Evolutionary conservation across 2,797 vertebrate genomes (phyloP).

Genomic region (Melanotaenia nigrans): DNA sequence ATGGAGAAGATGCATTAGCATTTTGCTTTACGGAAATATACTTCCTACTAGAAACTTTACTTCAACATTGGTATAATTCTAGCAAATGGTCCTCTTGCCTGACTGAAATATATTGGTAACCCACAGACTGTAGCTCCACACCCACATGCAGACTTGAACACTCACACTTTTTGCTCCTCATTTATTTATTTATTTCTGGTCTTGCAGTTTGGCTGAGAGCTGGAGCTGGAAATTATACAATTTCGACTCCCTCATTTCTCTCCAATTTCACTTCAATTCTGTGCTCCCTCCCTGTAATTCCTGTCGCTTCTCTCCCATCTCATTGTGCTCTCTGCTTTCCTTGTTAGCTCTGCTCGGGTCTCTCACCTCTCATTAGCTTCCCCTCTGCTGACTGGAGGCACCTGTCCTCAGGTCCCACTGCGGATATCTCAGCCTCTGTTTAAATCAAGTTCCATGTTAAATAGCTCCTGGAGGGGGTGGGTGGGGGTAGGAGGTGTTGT

Average conservation of each 20-base stretch:
- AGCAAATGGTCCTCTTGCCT: constrained; percentile 25
- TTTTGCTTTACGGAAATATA: constrained; percentile 3
- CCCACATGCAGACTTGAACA: constrained; percentile 50
- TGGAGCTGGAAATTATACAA: constrained; percentile 49
- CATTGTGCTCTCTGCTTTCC: constrained; percentile 63
- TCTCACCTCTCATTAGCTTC: constrained; percentile 81
- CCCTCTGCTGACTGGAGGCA: constrained; percentile 77
- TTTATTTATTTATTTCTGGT: constrained; percentile 43
- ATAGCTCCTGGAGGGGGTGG: constrained; percentile 66
- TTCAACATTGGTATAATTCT: constrained; percentile 26
- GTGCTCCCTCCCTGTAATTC: constrained; percentile 33
- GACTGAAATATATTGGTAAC: constrained; percentile 41
- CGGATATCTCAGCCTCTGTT: constrained; percentile 75
- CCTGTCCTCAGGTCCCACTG: constrained; percentile 76
- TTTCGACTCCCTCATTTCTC: constrained; percentile 50
- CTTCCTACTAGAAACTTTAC: constrained; percentile 26
- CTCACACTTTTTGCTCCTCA: constrained; percentile 43
- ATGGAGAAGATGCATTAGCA: not conserved
- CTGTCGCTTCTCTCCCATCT: constrained; percentile 42
- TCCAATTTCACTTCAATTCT: constrained; percentile 8
- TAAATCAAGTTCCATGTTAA: constrained; percentile 86
- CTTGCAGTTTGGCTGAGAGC: constrained; percentile 45
- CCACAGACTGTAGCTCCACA: constrained; percentile 46
- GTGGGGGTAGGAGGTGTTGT: constrained; percentile 26
- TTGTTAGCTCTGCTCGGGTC: constrained; percentile 72